Conservation (phyloP, 2,797 vertebrate species). For the Gambusia yucatana region DNA sequence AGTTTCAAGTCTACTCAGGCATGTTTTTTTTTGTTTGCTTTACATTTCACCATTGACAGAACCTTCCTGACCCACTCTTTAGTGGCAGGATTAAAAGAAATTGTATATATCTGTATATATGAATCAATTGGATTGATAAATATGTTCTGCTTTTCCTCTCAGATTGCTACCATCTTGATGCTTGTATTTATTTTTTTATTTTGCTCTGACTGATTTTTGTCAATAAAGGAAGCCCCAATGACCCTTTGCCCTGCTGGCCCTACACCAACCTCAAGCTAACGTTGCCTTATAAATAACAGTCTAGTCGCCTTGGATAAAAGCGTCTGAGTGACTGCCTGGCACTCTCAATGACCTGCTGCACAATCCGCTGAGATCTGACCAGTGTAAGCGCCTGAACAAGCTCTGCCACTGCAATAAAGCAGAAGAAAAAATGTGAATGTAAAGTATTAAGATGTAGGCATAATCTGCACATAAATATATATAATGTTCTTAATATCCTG, state of each 20-base stretch:
- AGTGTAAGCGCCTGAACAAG: conserved; percentile 36
- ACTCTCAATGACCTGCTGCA: conserved; percentile 63
- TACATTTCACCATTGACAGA: conserved; percentile 50
- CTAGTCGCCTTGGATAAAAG: conserved; percentile 88
- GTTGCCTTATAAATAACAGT: conserved; percentile 89
- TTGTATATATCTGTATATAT: conserved; percentile 47
- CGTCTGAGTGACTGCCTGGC: conserved; percentile 88
- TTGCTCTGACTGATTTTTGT: conserved; percentile 37
- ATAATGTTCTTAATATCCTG: conserved; percentile 4
- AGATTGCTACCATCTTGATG: background rate
- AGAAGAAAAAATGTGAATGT: conserved; percentile 13
- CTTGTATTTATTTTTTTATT: conserved; percentile 7
- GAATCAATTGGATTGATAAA: conserved; percentile 67
- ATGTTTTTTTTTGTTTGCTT: background rate
- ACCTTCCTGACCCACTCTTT: conserved; percentile 42
- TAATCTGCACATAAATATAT: background rate
- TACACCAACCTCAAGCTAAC: conserved; percentile 80
- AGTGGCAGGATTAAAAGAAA: conserved; percentile 57
- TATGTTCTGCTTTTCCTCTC: background rate
- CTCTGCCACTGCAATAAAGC: conserved; percentile 26
- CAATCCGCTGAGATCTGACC: conserved; percentile 65
- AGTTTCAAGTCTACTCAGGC: conserved; percentile 52
- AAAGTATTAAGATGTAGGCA: conserved; percentile 10
- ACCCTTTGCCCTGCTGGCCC: conserved; percentile 67
- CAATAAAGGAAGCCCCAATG: conserved; percentile 44